Evolutionary conservation across 2,888 invertebrate genomes (phyloP), one percentile per base, ranked within the genome.

Genomic region (Scaptomyza caliginosa): DNA sequence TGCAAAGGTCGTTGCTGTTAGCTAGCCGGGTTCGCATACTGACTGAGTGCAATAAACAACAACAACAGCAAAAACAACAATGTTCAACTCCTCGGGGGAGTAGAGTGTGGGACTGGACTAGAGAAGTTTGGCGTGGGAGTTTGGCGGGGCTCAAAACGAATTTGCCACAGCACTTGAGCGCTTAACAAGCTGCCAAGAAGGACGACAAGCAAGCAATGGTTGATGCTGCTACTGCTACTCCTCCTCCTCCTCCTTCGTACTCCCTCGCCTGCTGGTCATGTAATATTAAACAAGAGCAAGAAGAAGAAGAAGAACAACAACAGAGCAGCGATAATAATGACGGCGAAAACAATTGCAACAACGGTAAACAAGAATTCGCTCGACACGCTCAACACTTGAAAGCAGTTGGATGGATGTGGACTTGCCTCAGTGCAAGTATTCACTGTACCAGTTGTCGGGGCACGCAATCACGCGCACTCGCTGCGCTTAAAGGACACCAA

Each of bases 91-190:
- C 46, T 11, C 28, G 19, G 42, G 34, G 19, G 42, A 23, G 19
- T 38, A 3, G 30, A 1, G 19, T 8, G 16, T 16, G 30, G 38
- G 21, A 60, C 70, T 62, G 78, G 78, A 67, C 85, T 60, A 57
- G 21, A 8, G 45, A 5, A 30, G 30, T 30, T 46, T 67, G 71
- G 71, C 3, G 26, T 30, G 30, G 2, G 2, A 13, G 30, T 4
- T 85, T 84, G 85, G 85, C 76, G 84, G 13, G 21, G 16, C 69
- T 88, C 88, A 86, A 83, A 83, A 83, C 83, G 83, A 88, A 83
- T 83, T 83, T 83, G 88, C 83, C 86, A 88, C 83, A 83, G 86
- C 84, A 88, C 83, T 83, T 83, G 83, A 86, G 83, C 86, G 84
- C 83, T 83, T 81, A 83, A 83, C 88, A 83, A 73, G 83, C 79